A percentile compares a stretch with the other conserved stretches of the same genome.
These are phyloP conservation scores for Polyergus mexicanus DNA, from an alignment of 1,140 invertebrate genomes.

Conservation along the genomic window DNA sequence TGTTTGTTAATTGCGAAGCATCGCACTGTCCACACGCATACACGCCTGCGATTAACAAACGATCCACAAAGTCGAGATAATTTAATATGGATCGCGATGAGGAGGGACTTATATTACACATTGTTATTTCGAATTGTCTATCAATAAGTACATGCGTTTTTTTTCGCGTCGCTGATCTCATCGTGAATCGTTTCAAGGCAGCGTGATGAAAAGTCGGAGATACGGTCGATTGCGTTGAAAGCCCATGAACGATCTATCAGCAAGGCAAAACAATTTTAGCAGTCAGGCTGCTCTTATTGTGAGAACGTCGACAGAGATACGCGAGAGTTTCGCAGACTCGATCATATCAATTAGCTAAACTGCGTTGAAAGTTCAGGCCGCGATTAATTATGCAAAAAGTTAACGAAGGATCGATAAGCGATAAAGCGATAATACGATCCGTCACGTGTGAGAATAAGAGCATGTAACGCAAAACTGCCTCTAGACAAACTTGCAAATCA, in stretches of 20 bases:
- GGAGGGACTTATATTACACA: not conserved
- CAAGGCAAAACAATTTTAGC: constrained; percentile 14
- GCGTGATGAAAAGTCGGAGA: constrained; percentile 48
- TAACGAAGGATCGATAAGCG: constrained; percentile 15
- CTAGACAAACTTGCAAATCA: constrained; percentile 38
- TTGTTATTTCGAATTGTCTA: constrained; percentile 53
- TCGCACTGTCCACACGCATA: constrained; percentile 9
- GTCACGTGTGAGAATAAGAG: not conserved
- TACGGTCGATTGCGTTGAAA: constrained; percentile 35
- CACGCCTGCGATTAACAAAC: constrained; percentile 43
- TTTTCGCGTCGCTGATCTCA: constrained; percentile 25
- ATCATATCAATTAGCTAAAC: constrained; percentile 32
- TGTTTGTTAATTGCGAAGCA: constrained; percentile 43
- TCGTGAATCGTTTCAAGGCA: constrained; percentile 23
- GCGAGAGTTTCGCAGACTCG: constrained; percentile 15
- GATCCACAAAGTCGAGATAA: constrained; percentile 51
- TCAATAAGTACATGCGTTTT: constrained; percentile 46
- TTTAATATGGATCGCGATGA: constrained; percentile 48
- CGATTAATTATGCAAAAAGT: constrained; percentile 44
- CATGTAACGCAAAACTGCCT: not conserved
- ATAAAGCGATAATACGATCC: constrained; percentile 21
- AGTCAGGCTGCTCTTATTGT: constrained; percentile 17
- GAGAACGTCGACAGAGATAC: constrained; percentile 7
- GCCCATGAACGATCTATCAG: constrained; percentile 16
- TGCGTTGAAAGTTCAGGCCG: constrained; percentile 5